Base-by-base conservation (phyloP, 2,113 vertebrate species). In the Pao palembangensis region DNA sequence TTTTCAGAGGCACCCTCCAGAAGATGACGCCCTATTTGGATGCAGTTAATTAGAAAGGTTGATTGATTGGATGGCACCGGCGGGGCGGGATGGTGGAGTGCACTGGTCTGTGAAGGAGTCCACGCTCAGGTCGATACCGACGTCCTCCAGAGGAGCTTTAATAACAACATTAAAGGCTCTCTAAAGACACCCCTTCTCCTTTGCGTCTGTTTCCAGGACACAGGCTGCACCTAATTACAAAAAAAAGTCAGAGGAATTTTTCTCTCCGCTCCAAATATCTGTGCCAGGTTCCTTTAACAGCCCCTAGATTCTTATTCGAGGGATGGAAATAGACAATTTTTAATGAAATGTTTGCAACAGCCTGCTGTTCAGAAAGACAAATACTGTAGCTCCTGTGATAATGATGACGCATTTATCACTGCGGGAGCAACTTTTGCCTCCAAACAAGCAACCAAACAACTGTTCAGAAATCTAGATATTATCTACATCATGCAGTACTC, bases 11-110 rank as follows among this genome's bases (percentile, higher is more conserved):
- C 65, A 38, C 34, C 55, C 59, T 8, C 44, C 15, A 55, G 38
- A 72, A 38, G 60, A 72, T 19, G 52, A 59, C 46, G 76, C 73
- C 73, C 85, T 75, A 87, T 90, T 91, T 88, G 81, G 88, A 83
- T 82, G 84, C 78, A 75, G 88, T 85, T 88, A 91, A 89, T 90
- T 85, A 88, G 84, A 74, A 73, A 70, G 79, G 81, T 76, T 87
- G 89, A 90, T 88, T 85, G 86, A 88, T 91, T 88, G 85, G 84
- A 90, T 86, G 85, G 79, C 78, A 76, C 75, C 68, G 51, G 73
- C 57, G 41, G 72, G 80, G 71, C 58, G 67, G 76, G 64, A 76
- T 64, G 56, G 78, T 70, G 52, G 57, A 85, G 78, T 78, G 84
- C 88, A 83, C 41, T 66, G 71, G 81, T 75, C 85, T 81, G 86